Evolutionary conservation across 2,888 invertebrate species (phyloP).

Genomic region (Drosophila mimica): DNA sequence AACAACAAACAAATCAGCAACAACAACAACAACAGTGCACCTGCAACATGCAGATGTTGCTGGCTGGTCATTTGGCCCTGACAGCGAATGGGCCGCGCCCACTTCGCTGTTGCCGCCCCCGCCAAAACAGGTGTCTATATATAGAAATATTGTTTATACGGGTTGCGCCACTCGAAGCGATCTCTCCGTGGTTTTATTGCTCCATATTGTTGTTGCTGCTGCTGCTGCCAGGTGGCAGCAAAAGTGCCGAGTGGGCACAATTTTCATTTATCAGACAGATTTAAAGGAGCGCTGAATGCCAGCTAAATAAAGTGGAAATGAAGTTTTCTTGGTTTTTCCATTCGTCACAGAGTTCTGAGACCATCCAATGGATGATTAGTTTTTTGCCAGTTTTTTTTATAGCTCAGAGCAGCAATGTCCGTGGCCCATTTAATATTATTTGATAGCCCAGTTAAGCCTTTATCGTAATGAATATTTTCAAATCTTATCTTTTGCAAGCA

Average conservation of each 20-base stretch:
- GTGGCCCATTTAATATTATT: neutral
- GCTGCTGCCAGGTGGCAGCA: constrained; percentile 4
- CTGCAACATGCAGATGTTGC: constrained; percentile 46
- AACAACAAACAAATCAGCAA: neutral
- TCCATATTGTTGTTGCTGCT: constrained; percentile 2
- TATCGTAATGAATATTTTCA: neutral
- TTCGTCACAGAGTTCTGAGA: neutral
- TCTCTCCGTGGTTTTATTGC: neutral
- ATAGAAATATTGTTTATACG: constrained; percentile 25
- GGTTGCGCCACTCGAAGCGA: constrained; percentile 24
- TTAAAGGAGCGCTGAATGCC: constrained; percentile 3
- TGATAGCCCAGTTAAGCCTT: neutral
- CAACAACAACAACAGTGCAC: constrained; percentile 41
- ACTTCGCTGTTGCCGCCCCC: constrained; percentile 21
- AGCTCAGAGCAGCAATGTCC: no score
- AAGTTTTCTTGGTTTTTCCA: neutral
- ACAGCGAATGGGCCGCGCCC: constrained; percentile 38
- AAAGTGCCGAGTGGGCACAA: constrained; percentile 7
- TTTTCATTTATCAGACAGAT: neutral
- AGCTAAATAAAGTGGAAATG: neutral
- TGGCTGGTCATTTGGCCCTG: constrained; percentile 44
- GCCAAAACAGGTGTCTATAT: constrained; percentile 48
- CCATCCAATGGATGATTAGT: no score
- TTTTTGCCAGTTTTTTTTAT: no score
- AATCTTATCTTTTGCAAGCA: neutral